Evolutionary conservation across 2,113 vertebrate genomes (phyloP).

Genomic region (Hyaena hyaena): DNA sequence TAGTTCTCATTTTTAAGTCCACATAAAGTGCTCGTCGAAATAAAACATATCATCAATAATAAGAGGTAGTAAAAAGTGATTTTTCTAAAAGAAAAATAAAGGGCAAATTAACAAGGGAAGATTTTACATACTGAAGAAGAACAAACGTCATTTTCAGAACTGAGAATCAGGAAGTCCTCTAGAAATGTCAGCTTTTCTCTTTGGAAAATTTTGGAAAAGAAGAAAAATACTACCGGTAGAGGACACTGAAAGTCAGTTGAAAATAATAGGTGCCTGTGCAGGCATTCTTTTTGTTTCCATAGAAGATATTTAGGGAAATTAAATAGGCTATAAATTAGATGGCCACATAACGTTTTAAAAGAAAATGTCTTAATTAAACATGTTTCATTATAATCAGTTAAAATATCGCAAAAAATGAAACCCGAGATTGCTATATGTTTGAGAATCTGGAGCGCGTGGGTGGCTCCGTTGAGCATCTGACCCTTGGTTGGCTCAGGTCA

Average conservation of each 20-base stretch:
- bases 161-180: neutral
- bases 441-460: neutral
- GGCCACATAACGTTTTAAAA: neutral
- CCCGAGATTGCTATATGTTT: neutral
- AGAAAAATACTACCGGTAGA: neutral
- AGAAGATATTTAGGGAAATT: conserved; percentile 5
- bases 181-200: neutral
- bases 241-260: neutral
- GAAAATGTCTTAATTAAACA: conserved; percentile 32
- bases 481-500: too few species aligned
- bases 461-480: too few species aligned
- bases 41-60: neutral
- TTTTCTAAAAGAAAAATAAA: neutral
- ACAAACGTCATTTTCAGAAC: neutral
- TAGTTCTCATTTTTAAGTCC: neutral
- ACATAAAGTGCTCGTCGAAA: neutral
- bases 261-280: neutral
- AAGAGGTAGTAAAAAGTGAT: conserved; percentile 18
- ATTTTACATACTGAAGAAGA: neutral
- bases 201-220: neutral
- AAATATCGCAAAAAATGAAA: conserved; percentile 1
- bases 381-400: neutral
- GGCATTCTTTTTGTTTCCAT: neutral
- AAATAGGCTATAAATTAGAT: neutral
- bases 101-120: neutral